Conservation (phyloP, 2,888 invertebrate species). For the Cacoxenus indagator region DNA sequence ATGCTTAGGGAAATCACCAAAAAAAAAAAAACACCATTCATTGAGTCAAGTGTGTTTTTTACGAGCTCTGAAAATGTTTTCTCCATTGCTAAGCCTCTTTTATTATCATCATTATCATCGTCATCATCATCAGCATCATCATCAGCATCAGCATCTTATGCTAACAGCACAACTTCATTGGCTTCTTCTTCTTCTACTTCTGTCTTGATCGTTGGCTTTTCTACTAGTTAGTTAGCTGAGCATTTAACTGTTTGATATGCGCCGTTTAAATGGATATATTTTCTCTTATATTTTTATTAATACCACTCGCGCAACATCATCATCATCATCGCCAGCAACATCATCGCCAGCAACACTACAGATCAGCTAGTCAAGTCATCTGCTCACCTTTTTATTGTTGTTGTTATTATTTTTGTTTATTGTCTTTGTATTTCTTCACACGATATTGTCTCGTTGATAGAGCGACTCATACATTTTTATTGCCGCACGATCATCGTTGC, state of each 20-base stretch:
- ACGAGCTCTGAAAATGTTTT: not conserved
- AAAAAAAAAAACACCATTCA: not conserved
- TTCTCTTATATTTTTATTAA: conserved; percentile 40
- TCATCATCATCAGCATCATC: too few relatives aligned
- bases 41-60: not conserved
- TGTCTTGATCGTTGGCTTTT: not conserved
- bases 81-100: too few relatives aligned
- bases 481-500: conserved; percentile 53
- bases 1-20: too few relatives aligned
- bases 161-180: not conserved
- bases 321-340: too few relatives aligned
- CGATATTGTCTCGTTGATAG: conserved; percentile 57
- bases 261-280: conserved; percentile 23
- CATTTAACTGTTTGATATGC: conserved; percentile 17
- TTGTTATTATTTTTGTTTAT: conserved; percentile 24
- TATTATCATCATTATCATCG: too few relatives aligned
- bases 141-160: too few relatives aligned
- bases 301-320: too few relatives aligned
- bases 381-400: conserved; percentile 10
- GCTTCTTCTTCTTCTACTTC: not conserved
- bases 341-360: not conserved
- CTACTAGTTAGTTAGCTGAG: not conserved
- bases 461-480: conserved; percentile 60
- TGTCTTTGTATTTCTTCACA: conserved; percentile 53
- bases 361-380: not conserved